phyloP scores from a whole-genome alignment of 1,140 invertebrate genomes.

The Drosophila jambulina region DNA sequence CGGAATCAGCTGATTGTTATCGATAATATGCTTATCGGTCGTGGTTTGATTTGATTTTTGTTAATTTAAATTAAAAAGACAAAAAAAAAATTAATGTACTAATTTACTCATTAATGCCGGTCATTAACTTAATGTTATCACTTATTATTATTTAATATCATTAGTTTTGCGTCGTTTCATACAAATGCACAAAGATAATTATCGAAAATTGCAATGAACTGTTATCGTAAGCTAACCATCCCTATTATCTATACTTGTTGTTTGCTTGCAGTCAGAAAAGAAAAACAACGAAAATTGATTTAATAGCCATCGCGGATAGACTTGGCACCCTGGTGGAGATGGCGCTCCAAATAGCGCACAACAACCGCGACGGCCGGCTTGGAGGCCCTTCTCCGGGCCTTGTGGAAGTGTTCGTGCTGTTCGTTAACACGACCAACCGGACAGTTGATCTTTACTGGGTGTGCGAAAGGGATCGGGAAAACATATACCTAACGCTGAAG shows the following conservation, averaged over 20 bases:
- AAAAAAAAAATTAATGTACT: neutral
- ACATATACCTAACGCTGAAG: conserved; percentile 87
- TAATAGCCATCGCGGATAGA: conserved; percentile 44
- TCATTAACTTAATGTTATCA: neutral
- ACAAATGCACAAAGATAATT: neutral
- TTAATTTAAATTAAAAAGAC: neutral
- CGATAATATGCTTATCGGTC: neutral
- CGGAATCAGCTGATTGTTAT: conserved; percentile 32
- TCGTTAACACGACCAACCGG: conserved; percentile 89
- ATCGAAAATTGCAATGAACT: neutral
- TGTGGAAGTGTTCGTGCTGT: conserved; percentile 87
- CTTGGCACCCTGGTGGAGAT: conserved; percentile 51
- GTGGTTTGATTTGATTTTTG: neutral
- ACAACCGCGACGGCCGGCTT: conserved; percentile 49
- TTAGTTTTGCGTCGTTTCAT: neutral
- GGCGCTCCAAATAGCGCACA: conserved; percentile 56
- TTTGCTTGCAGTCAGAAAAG: conserved; percentile 15
- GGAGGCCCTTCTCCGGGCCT: conserved; percentile 19
- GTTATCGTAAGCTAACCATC: neutral
- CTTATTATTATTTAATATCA: neutral
- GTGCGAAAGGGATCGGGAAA: conserved; percentile 88
- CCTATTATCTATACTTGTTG: conserved; percentile 52
- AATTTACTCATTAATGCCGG: neutral
- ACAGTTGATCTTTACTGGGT: conserved; percentile 91
- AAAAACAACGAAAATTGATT: conserved; percentile 46